Evolutionary conservation across 2,888 invertebrate species (phyloP).

Genomic region (Graphium colonna): DNA sequence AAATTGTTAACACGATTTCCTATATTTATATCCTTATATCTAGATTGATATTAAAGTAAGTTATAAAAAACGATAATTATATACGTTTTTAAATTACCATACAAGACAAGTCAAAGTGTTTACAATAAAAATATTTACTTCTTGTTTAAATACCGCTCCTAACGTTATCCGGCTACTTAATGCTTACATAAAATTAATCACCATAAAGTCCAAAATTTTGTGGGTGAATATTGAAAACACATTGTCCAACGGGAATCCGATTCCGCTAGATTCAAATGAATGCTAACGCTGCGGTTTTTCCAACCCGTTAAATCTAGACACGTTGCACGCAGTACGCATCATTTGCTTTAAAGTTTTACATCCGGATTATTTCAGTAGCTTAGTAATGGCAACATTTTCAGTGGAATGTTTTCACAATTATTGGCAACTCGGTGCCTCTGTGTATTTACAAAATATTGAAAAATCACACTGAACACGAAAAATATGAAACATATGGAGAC

Average conservation of each 20-base stretch:
- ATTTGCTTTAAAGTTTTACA: conserved; percentile 9
- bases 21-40: too few relatives aligned
- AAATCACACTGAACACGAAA: too few relatives aligned
- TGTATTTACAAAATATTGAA: too few relatives aligned
- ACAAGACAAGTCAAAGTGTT: too few relatives aligned
- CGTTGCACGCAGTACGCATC: conserved; percentile 9
- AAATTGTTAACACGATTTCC: too few relatives aligned
- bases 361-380: not conserved
- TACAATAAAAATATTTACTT: too few relatives aligned
- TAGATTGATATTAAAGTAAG: too few relatives aligned
- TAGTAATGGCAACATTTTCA: not conserved
- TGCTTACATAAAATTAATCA: not conserved
- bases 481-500: too few relatives aligned
- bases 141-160: too few relatives aligned
- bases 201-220: not conserved
- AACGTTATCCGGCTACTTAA: not conserved
- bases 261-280: conserved; percentile 17
- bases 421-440: not conserved
- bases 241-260: conserved; percentile 9
- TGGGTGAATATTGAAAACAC: conserved; percentile 6
- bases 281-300: conserved; percentile 14
- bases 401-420: not conserved
- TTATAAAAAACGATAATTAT: too few relatives aligned
- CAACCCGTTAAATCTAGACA: conserved; percentile 12
- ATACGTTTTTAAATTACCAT: too few relatives aligned